Percentiles rank a stretch among this genome's conserved stretches.
phyloP scores from a whole-genome alignment of 2,797 vertebrate genomes.

The Catostomus latipinnis region DNA sequence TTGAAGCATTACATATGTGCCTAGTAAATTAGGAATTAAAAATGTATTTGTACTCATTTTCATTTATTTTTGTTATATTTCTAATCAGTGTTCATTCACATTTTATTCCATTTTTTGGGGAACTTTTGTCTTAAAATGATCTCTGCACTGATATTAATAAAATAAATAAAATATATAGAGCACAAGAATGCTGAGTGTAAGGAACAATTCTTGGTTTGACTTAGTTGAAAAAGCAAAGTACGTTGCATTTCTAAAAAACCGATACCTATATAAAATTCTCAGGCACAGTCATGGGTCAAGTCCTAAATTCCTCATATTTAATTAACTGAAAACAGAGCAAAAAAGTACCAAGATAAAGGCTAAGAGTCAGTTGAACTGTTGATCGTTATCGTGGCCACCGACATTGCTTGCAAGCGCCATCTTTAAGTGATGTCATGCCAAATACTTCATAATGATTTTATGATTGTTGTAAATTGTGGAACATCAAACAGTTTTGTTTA shows the following conservation, averaged over 20 bases:
- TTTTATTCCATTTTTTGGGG: background rate
- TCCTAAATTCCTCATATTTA: too few relatives aligned
- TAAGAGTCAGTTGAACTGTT: slow-evolving; percentile 43
- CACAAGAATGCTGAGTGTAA: background rate
- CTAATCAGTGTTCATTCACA: background rate
- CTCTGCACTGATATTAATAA: background rate
- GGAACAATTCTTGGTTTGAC: background rate
- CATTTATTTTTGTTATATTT: too few relatives aligned
- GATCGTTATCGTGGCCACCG: slow-evolving; percentile 67
- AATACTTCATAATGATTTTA: background rate
- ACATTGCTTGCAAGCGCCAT: slow-evolving; percentile 76
- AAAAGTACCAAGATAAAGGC: too few relatives aligned
- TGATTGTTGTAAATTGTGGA: background rate
- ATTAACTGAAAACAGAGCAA: too few relatives aligned
- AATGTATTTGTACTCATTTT: too few relatives aligned
- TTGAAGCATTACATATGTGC: too few relatives aligned
- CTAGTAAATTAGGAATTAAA: too few relatives aligned
- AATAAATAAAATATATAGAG: background rate
- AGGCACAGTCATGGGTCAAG: background rate
- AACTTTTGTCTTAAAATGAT: background rate
- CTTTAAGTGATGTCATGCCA: slow-evolving; percentile 64
- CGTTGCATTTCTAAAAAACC: slow-evolving; percentile 8
- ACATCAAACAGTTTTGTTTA: background rate
- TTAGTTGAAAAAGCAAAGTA: background rate
- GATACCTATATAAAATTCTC: slow-evolving; percentile 21